Evolutionary conservation across 2,888 invertebrate genomes (phyloP).

Genomic region (Cephus sareptanus): DNA sequence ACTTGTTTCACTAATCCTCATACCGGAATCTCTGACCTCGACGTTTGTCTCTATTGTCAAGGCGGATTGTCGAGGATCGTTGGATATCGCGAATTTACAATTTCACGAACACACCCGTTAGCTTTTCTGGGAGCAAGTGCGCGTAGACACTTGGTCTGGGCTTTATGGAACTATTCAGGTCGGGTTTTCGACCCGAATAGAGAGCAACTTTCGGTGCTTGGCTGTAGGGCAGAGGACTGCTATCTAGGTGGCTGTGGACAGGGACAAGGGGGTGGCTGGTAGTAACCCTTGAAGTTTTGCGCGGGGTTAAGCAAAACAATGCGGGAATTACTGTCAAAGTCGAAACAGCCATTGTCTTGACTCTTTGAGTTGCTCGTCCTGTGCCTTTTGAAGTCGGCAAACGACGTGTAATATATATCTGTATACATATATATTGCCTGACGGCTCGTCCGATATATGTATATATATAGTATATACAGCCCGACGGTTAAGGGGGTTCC

Average conservation of each 20-base stretch:
- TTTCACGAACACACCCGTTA: too few species aligned
- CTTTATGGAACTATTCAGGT: constrained; percentile 33
- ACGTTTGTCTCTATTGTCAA: not conserved
- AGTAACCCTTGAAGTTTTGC: constrained; percentile 8
- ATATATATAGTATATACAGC: too few species aligned
- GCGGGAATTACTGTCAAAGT: constrained; percentile 35
- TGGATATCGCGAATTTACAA: not conserved
- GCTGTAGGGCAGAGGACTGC: constrained; percentile 16
- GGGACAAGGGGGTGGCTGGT: constrained; percentile 17
- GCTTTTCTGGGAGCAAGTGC: too few species aligned
- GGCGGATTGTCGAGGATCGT: not conserved
- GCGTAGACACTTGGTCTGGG: not conserved
- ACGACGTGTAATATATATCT: constrained; percentile 17
- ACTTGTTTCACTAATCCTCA: too few species aligned
- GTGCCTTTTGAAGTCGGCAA: constrained; percentile 27
- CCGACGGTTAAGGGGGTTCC: too few species aligned
- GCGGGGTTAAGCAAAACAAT: constrained; percentile 39
- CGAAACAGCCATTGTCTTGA: constrained; percentile 31
- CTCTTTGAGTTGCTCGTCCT: not conserved
- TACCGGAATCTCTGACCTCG: not conserved
- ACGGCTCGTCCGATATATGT: too few species aligned
- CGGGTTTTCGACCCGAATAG: constrained; percentile 40
- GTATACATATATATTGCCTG: too few species aligned
- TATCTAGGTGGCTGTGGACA: constrained; percentile 12
- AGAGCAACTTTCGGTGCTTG: constrained; percentile 25